phyloP scores from a whole-genome alignment of 2,888 invertebrate genomes.

The Drosophila planitibia region DNA sequence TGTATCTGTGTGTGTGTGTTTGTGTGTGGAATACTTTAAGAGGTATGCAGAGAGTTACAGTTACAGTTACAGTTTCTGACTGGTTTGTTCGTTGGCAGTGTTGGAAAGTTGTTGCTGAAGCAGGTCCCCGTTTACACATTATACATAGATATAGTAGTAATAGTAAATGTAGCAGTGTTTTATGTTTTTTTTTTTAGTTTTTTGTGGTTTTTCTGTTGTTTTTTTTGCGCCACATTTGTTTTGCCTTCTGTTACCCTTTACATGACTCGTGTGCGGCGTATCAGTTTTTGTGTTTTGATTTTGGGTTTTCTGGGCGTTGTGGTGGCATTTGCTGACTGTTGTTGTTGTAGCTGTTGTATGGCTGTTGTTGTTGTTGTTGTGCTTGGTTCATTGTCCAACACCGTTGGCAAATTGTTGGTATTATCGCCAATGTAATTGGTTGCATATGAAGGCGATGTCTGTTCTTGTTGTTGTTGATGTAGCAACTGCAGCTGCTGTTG shows the following conservation, averaged over 20 bases:
- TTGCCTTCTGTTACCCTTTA: conserved; percentile 34
- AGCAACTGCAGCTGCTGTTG: conserved; percentile 31
- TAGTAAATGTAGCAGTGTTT: conserved; percentile 37
- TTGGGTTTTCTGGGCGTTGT: conserved; percentile 72
- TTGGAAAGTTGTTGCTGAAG: conserved; percentile 49
- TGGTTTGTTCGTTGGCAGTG: conserved; percentile 49
- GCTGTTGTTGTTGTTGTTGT: conserved; percentile 51
- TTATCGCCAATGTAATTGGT: conserved; percentile 86
- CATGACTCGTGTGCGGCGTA: conserved; percentile 83
- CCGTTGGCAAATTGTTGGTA: conserved; percentile 82
- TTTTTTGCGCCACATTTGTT: conserved; percentile 17
- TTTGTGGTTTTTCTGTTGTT: conserved; percentile 27
- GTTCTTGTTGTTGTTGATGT: conserved; percentile 42
- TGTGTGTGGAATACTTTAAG: conserved; percentile 6
- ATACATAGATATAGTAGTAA: conserved; percentile 41
- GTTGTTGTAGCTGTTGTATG: conserved; percentile 40
- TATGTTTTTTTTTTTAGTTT: conserved; percentile 1
- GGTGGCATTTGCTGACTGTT: conserved; percentile 56
- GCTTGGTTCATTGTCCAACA: conserved; percentile 65
- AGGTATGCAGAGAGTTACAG: conserved; percentile 21
- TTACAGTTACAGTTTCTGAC: conserved; percentile 25
- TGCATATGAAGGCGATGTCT: conserved; percentile 84
- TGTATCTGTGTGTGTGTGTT: conserved; percentile 4
- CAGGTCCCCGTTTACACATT: conserved; percentile 19
- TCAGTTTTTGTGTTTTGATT: conserved; percentile 83